Evolutionary conservation across 2,888 invertebrate species (phyloP).

Genomic region (Ornithoptera priamus): DNA sequence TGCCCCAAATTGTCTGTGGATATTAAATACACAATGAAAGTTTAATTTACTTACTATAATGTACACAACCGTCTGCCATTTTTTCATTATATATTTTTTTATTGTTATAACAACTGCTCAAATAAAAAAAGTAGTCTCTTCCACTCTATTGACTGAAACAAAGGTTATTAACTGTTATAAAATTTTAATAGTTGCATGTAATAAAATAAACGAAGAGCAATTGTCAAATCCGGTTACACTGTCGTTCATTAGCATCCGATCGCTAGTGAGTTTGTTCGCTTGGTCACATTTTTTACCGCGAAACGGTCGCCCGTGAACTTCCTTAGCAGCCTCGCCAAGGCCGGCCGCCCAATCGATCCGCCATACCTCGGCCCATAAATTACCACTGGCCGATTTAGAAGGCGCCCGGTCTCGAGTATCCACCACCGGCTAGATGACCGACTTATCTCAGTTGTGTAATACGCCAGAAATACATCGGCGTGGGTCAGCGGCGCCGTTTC

Average conservation of each 20-base stretch:
- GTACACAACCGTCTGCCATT: no score
- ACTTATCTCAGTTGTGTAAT: conserved; percentile 66
- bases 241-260: conserved; percentile 33
- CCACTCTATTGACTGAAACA: no score
- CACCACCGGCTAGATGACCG: conserved; percentile 65
- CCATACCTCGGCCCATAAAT: conserved; percentile 52
- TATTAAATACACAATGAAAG: no score
- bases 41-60: no score
- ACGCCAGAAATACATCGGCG: conserved; percentile 52
- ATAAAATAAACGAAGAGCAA: neutral
- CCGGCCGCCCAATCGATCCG: conserved; percentile 64
- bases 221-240: conserved; percentile 21
- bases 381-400: conserved; percentile 60
- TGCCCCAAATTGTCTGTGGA: no score
- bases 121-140: no score
- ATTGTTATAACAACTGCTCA: no score
- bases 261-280: conserved; percentile 21
- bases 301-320: conserved; percentile 72
- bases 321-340: conserved; percentile 70
- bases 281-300: conserved; percentile 34
- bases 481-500: conserved; percentile 12
- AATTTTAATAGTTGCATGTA: no score
- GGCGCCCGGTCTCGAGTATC: conserved; percentile 51
- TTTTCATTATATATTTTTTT: no score
- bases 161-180: no score